Base-by-base conservation (phyloP, 2,797 vertebrate species). In the Lophotriccus pileatus region DNA sequence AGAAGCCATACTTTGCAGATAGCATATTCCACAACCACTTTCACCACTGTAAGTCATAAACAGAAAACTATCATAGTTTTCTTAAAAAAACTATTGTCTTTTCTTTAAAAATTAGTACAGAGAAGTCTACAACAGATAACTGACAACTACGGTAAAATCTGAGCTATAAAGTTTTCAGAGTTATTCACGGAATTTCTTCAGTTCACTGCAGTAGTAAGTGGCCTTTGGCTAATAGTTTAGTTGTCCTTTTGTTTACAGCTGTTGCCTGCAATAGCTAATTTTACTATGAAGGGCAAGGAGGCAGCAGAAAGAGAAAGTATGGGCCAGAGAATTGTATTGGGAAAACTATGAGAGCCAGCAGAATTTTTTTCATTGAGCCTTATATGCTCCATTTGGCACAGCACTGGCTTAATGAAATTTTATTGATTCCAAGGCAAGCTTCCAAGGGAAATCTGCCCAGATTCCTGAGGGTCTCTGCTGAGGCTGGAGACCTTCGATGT, bases 401-500 rank as follows among this genome's bases (percentile, higher is more conserved):
- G 34, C 17, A 39, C 63, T 72, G 34, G 27, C 60, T 94, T 92
- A 95, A 96, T 92, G 92, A 95, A 96, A 94, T 95, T 95, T 94
- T 95, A 94, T 60, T 93, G 92, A 95, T 90, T 95, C 86, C 64
- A 94, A 86, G 85, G 90, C 91, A 91, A 95, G 63, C 44, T 94
- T 96, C 90, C 80, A 94, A 10, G 77, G 93, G 94, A 93, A 95
- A 83, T 53, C 32, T 94, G 80, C 89, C 94, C 84, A 92, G 70
- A 95, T 96, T 97, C 88, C 81, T 96, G 92, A 75, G 81, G 89
- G 92, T 94, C 92, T 94, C 84, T 95, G 86, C 60, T 90, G 84
- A 39, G 86, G 44, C 86, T 92, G 77, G 58, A 95, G 95, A 95
- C 90, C 84, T 89, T 77, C 55, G 15, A 47, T 84, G 67, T 74